These are phyloP conservation scores for Balanococcus diminutus DNA, from an alignment of 2,888 invertebrate genomes.

Conservation along the genomic window DNA sequence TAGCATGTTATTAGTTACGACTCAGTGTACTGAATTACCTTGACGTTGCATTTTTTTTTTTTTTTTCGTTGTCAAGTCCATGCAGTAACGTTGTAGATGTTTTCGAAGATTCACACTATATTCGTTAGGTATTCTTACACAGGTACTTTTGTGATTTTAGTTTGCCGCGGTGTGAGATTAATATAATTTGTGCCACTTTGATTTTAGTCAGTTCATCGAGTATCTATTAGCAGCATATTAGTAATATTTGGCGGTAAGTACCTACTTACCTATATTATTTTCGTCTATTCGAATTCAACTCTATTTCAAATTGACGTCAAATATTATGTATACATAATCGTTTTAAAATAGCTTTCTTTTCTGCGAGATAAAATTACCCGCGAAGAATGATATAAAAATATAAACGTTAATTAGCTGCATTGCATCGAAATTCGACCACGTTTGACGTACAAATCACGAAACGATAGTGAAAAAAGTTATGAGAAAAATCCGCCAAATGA, in stretches of 20 bases:
- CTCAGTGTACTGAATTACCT: constrained; percentile 18
- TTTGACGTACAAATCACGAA: neutral
- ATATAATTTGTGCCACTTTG: neutral
- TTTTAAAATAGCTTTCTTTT: neutral
- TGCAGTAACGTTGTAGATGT: neutral
- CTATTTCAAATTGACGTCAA: neutral
- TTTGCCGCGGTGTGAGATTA: neutral
- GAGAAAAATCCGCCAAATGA: neutral
- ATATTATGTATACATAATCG: neutral
- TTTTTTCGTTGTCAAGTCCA: neutral
- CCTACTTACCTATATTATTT: neutral
- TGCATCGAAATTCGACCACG: neutral
- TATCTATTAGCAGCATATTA: neutral
- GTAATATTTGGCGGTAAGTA: neutral
- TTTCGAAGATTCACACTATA: neutral
- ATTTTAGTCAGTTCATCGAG: neutral
- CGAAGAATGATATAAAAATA: neutral
- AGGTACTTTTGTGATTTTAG: neutral
- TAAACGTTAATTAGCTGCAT: neutral
- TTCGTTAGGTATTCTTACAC: neutral
- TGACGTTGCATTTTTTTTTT: neutral
- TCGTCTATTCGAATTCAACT: neutral
- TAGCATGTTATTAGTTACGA: constrained; percentile 21
- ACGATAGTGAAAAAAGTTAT: neutral
- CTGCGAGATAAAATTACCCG: neutral